phyloP scores from a whole-genome alignment of 2,113 vertebrate genomes.

The Chunga burmeisteri region DNA sequence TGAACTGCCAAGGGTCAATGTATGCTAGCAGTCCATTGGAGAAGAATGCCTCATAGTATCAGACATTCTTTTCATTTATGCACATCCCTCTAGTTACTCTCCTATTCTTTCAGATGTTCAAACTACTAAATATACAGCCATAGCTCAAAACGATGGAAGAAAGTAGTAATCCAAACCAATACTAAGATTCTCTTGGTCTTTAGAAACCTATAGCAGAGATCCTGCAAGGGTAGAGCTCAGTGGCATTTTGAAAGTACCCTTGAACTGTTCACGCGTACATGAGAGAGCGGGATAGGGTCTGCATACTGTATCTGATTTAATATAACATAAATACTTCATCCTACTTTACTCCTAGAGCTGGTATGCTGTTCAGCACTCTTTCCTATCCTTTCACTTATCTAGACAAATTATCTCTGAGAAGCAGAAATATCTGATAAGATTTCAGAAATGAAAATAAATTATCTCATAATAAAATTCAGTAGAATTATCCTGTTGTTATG shows the following conservation, averaged over 20 bases:
- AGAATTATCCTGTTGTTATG: background rate
- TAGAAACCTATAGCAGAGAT: background rate
- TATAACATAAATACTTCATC: too few species aligned
- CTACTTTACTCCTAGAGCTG: background rate
- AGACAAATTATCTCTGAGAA: background rate
- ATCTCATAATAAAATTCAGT: background rate
- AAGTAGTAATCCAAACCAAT: background rate
- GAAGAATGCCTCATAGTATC: background rate
- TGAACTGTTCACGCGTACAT: accelerated
- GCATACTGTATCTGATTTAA: background rate
- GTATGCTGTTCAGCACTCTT: background rate
- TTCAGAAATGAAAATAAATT: background rate
- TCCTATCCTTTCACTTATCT: background rate
- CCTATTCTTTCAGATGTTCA: background rate
- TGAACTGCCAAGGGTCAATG: background rate
- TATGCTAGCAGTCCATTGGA: background rate
- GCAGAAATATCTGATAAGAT: background rate
- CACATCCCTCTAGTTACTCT: background rate
- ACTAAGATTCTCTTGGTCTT: background rate
- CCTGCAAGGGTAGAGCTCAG: accelerated
- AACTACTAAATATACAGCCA: background rate
- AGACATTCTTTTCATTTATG: background rate
- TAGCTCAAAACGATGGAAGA: background rate
- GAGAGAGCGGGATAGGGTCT: background rate
- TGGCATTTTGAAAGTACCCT: background rate